These are phyloP conservation scores for Brachypterus glaber DNA, from an alignment of 2,888 invertebrate species.

Conservation along the genomic window DNA sequence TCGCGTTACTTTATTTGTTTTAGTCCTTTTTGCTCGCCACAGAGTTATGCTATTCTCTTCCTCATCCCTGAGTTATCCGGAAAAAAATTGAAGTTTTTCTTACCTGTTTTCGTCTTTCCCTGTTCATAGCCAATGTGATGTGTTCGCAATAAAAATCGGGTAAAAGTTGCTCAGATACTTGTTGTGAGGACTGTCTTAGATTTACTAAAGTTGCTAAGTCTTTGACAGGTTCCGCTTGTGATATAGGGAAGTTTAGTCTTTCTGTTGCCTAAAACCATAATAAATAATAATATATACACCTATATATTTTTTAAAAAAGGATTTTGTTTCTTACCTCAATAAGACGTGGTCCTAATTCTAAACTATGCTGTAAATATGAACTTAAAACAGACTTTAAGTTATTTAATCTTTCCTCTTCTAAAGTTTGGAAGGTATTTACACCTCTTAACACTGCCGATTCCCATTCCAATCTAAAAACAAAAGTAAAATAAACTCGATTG, in stretches of 20 bases:
- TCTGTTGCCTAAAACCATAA: slow-evolving; percentile 53
- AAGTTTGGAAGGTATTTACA: slow-evolving; percentile 72
- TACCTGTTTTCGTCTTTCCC: slow-evolving; percentile 76
- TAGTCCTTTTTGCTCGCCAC: no score
- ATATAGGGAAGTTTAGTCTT: slow-evolving; percentile 58
- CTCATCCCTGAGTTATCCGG: no score
- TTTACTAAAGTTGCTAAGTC: slow-evolving; percentile 56
- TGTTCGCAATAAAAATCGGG: slow-evolving; percentile 96
- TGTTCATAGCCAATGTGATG: slow-evolving; percentile 85
- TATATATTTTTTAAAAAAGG: background rate
- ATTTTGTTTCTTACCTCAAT: slow-evolving; percentile 44
- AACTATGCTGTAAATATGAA: slow-evolving; percentile 54
- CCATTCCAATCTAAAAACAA: slow-evolving; percentile 65
- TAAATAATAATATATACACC: background rate
- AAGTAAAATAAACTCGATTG: no score
- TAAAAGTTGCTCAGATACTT: slow-evolving; percentile 68
- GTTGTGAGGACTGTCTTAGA: slow-evolving; percentile 53
- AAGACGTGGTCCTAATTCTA: slow-evolving; percentile 69
- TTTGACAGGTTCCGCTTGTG: slow-evolving; percentile 61
- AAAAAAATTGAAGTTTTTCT: no score
- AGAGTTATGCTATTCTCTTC: no score
- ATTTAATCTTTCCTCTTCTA: slow-evolving; percentile 82
- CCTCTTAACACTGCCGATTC: slow-evolving; percentile 83
- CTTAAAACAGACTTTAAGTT: slow-evolving; percentile 65
- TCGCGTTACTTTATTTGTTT: no score